Base-by-base conservation (phyloP, 1,140 invertebrate species). In the Cataglyphis hispanica region DNA sequence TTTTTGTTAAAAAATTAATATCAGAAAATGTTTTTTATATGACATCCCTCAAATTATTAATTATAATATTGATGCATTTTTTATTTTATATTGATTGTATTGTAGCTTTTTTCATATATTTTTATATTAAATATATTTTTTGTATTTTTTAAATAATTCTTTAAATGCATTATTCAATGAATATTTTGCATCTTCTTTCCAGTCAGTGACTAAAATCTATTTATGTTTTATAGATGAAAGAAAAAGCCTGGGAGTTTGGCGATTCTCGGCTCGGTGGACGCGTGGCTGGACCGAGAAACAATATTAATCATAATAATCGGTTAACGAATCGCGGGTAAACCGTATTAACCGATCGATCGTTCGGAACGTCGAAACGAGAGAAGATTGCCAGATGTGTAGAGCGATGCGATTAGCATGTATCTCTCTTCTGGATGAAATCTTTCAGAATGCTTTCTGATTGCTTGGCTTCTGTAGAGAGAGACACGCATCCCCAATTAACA, bases 211-310 rank as follows among this genome's bases (percentile, higher is more conserved):
- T 80, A 31, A 34, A 69, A 40, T 80, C 34, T 69, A 46, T 31
- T 46, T n/a, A 27, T 74, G 43, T 60, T 31, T 53, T 7, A 22
- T 7, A 64, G 10, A 67, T 16, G 27, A n/a, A n/a, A 43, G 31
- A 56, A 60, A 19, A 40, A 78, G 74, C 86, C 61, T 37, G 88
- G 66, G 78, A 64, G 60, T 67, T 64, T 61, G 50, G 53, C 87
- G 87, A 81, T 90, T 70, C 91, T 91, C 86, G 94, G 91, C 91
- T 92, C 78, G 37, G 86, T 89, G 93, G 93, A 93, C 93, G 95
- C 90, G 95, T 95, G 95, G 94, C 95, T 95, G 94, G 94, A 95
- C 94, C 94, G 94, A 95, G 94, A 95, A 95, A 95, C 94, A 95
- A 95, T 95, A 95, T 93, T 94, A 93, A 89, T 86, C 84, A 84